Percentiles rank a stretch among this genome's conserved stretches.
phyloP scores from a whole-genome alignment of 2,797 vertebrate genomes.

The Microctenopoma steveboyesi region DNA sequence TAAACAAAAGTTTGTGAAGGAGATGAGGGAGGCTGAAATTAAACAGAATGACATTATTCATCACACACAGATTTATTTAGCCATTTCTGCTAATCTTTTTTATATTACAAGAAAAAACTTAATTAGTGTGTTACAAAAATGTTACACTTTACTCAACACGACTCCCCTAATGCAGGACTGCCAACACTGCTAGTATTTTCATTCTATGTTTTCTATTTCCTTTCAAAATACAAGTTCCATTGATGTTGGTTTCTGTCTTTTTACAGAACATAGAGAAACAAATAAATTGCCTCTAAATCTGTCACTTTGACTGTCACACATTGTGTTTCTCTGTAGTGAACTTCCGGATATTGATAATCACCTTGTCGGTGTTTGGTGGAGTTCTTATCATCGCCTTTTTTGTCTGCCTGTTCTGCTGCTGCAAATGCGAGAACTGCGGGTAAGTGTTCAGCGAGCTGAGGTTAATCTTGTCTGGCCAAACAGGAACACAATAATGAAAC shows the following conservation, averaged over 20 bases:
- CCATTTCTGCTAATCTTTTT: no score
- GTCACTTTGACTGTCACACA: conserved; percentile 3
- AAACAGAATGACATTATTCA: neutral
- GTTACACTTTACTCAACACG: no score
- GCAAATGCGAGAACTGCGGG: conserved; percentile 89
- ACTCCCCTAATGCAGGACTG: no score
- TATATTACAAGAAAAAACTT: no score
- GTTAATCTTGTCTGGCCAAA: neutral
- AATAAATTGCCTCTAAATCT: no score
- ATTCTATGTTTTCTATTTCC: no score
- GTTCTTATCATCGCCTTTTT: conserved; percentile 84
- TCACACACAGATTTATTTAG: no score
- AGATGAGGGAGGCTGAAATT: neutral
- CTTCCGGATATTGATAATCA: conserved; percentile 93
- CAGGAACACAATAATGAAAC: neutral
- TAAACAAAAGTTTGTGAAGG: neutral
- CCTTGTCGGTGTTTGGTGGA: conserved; percentile 87
- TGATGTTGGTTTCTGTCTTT: no score
- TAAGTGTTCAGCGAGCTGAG: conserved; percentile 70
- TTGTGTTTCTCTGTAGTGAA: conserved; percentile 84
- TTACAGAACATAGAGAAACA: no score
- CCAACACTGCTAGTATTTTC: no score
- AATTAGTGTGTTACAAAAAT: no score
- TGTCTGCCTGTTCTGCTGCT: conserved; percentile 91
- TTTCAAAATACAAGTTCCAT: no score